Conservation (phyloP, 2,797 vertebrate species). For the Buphagus erythrorhynchus region DNA sequence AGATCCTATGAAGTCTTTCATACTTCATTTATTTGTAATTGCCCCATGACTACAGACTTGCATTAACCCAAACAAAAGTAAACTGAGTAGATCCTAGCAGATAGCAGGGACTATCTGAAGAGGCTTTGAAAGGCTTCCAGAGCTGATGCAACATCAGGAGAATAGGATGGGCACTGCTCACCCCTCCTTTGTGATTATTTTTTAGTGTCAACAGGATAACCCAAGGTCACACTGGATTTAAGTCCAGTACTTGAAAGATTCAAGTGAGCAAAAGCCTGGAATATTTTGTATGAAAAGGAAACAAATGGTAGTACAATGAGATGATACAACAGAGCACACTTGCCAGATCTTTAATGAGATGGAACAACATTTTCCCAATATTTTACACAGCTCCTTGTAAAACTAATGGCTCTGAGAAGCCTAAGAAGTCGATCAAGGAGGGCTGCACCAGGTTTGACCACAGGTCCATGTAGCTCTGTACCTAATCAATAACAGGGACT, state of each 20-base stretch:
- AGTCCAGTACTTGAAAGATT: not conserved
- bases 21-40: constrained; percentile 16
- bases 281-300: not conserved
- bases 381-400: not conserved
- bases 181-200: not conserved
- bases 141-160: not conserved
- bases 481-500: not conserved
- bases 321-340: not conserved
- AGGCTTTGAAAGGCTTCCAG: not conserved
- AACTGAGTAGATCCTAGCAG: not conserved
- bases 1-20: not conserved
- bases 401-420: not conserved
- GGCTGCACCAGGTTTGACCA: not conserved
- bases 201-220: not conserved
- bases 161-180: not conserved
- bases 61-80: constrained; percentile 3
- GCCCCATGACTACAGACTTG: not conserved
- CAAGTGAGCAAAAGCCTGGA: not conserved
- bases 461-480: not conserved
- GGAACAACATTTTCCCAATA: not conserved
- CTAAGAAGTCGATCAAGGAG: not conserved
- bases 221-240: not conserved
- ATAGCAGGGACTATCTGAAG: not conserved
- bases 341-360: not conserved
- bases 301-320: not conserved